Conservation (phyloP, 2,797 vertebrate genomes). For the Poeciliopsis presidionis region DNA sequence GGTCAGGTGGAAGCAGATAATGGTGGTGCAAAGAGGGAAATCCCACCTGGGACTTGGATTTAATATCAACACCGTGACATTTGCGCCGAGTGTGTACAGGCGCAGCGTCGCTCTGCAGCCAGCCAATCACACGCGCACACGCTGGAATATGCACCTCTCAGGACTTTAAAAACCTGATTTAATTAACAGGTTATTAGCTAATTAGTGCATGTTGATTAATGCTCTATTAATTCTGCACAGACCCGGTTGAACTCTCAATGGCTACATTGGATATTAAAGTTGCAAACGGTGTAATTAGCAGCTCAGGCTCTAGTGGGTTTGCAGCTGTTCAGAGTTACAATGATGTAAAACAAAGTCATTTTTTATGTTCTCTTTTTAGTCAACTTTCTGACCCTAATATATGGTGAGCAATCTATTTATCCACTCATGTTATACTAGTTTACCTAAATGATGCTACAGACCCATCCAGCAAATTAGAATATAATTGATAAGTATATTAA, state of each 20-base stretch:
- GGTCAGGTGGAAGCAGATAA: slow-evolving; percentile 17
- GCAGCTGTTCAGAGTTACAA: slow-evolving; percentile 47
- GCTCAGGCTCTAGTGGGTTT: slow-evolving; percentile 37
- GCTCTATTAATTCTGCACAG: slow-evolving; percentile 82
- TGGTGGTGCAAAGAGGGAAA: slow-evolving; percentile 25
- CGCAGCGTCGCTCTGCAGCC: not conserved
- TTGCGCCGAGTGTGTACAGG: slow-evolving; percentile 14
- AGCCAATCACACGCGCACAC: slow-evolving; percentile 34
- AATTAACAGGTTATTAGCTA: slow-evolving; percentile 84
- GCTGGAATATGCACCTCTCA: slow-evolving; percentile 72
- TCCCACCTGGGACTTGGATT: slow-evolving; percentile 30
- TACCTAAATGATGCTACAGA: not conserved
- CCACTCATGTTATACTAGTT: not conserved
- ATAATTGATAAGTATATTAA: not conserved
- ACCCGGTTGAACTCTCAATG: slow-evolving; percentile 72
- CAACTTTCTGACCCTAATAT: not conserved
- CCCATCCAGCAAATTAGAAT: not conserved
- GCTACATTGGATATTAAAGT: slow-evolving; percentile 73
- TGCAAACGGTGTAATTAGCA: slow-evolving; percentile 74
- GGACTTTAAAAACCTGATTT: slow-evolving; percentile 80
- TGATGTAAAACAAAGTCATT: slow-evolving; percentile 35
- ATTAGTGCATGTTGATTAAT: slow-evolving; percentile 83
- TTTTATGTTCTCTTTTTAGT: slow-evolving; percentile 6
- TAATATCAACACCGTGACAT: slow-evolving; percentile 39
- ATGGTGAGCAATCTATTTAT: not conserved